A percentile compares a stretch with the other conserved stretches of the same genome.
Conservation (phyloP, 2,797 vertebrate species). For the Xenops minutus region DNA sequence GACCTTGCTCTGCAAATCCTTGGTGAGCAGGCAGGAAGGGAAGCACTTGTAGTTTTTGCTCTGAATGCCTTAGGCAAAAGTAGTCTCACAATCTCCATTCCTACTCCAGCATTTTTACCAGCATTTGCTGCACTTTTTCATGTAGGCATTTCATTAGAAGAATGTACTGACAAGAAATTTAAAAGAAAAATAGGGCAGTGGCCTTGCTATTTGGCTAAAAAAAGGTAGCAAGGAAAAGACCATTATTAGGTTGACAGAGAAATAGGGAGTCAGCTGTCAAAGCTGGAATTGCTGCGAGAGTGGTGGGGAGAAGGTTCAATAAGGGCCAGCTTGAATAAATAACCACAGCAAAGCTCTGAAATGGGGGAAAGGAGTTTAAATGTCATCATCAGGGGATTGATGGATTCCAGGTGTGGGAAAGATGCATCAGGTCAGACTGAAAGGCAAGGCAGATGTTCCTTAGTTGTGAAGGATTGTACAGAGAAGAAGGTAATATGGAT, state of each 20-base stretch:
- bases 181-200: not conserved
- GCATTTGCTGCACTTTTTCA: not conserved
- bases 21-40: not conserved
- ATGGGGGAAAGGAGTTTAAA: not conserved
- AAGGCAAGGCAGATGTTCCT: not conserved
- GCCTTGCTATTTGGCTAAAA: constrained; percentile 26
- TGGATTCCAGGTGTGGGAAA: not conserved
- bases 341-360: not conserved
- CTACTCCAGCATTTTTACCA: not conserved
- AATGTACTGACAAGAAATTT: constrained; percentile 10
- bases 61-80: not conserved
- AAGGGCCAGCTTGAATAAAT: constrained; percentile 16
- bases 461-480: not conserved
- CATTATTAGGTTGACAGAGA: constrained; percentile 21
- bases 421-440: not conserved
- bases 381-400: not conserved
- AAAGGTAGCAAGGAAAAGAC: not conserved
- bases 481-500: not conserved
- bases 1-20: not conserved
- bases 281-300: not conserved
- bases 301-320: not conserved
- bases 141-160: not conserved
- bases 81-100: not conserved
- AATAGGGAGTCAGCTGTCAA: constrained; percentile 22
- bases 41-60: not conserved